phyloP scores from a whole-genome alignment of 2,888 invertebrate species.

The Coecobrya sp. region DNA sequence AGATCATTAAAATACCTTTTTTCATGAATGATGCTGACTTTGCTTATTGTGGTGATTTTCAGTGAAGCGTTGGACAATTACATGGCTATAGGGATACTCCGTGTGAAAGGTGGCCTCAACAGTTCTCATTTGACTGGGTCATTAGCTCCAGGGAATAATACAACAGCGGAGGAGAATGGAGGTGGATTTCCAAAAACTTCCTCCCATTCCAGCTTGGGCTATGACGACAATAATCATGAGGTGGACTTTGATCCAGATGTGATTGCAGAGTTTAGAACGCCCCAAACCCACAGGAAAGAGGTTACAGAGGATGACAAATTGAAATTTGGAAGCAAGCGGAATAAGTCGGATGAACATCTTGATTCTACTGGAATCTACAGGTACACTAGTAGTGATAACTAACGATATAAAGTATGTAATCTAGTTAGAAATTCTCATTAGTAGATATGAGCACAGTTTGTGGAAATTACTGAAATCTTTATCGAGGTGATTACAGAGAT shows the following conservation, averaged over 20 bases:
- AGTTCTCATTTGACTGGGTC: slow-evolving; percentile 86
- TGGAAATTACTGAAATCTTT: too few relatives aligned
- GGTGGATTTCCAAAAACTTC: background rate
- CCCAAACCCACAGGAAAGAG: slow-evolving; percentile 52
- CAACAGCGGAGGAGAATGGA: background rate
- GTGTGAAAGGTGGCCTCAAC: slow-evolving; percentile 89
- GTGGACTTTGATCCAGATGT: slow-evolving; percentile 73
- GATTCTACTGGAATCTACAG: slow-evolving; percentile 77
- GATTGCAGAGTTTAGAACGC: slow-evolving; percentile 51
- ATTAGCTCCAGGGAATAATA: slow-evolving; percentile 18
- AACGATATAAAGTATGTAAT: too few relatives aligned
- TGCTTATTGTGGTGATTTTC: slow-evolving; percentile 43
- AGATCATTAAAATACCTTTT: too few relatives aligned
- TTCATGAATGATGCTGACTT: too few relatives aligned
- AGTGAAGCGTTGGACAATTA: slow-evolving; percentile 90
- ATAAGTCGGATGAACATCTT: slow-evolving; percentile 80
- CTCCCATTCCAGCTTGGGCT: slow-evolving; percentile 65
- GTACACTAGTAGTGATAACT: too few relatives aligned
- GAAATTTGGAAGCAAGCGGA: slow-evolving; percentile 78
- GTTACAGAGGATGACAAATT: slow-evolving; percentile 28
- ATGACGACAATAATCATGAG: slow-evolving; percentile 73
- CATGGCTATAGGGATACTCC: slow-evolving; percentile 89
- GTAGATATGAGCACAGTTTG: background rate
- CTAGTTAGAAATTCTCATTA: slow-evolving; percentile 44
- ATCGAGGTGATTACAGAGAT: slow-evolving; percentile 6